Conservation (phyloP, 2,797 vertebrate genomes). For the Limnodromus scolopaceus region DNA sequence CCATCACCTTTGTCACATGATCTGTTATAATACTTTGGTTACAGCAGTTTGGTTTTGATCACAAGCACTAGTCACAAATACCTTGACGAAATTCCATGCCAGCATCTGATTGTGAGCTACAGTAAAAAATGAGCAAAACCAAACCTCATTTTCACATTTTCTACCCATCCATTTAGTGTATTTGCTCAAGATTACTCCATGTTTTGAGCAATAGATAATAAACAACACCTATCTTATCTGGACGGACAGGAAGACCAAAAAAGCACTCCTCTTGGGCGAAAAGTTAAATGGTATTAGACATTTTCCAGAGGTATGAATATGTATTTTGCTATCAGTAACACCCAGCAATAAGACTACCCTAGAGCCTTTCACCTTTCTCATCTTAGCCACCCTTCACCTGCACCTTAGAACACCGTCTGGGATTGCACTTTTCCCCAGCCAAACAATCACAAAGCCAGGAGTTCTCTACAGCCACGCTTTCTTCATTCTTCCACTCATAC, state of each 20-base stretch:
- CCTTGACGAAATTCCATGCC: not conserved
- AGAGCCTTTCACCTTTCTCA: not conserved
- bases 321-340: not conserved
- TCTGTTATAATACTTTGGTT: not conserved
- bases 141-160: not conserved
- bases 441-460: not conserved
- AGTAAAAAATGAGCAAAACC: not conserved
- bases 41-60: not conserved
- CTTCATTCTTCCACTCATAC: not conserved
- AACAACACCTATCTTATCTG: not conserved
- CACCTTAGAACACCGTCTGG: not conserved
- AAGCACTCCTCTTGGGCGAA: not conserved
- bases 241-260: not conserved
- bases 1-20: not conserved
- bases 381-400: not conserved
- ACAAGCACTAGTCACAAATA: not conserved
- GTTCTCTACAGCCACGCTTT: not conserved
- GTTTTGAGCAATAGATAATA: not conserved
- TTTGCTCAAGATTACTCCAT: not conserved
- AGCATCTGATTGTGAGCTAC: not conserved
- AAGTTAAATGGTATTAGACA: not conserved
- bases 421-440: not conserved
- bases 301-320: not conserved
- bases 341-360: not conserved
- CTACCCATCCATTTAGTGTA: not conserved